Conservation (phyloP, 2,888 invertebrate species). For the Parapristionchus giblindavisi region DNA sequence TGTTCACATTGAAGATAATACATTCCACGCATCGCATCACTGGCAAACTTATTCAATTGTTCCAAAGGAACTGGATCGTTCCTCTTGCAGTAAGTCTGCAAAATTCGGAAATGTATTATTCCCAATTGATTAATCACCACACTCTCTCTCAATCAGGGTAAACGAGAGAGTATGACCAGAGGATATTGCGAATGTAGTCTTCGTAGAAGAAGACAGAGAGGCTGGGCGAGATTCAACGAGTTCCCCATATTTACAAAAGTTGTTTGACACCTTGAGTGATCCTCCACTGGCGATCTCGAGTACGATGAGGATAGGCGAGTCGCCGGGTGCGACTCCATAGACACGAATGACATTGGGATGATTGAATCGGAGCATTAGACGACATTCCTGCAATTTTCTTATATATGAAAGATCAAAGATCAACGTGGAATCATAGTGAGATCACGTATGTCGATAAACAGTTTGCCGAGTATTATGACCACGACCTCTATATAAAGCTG, state of each 20-base stretch:
- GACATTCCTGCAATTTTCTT: background rate
- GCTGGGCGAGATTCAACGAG: no score
- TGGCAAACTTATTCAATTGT: slow-evolving; percentile 15
- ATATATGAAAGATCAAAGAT: background rate
- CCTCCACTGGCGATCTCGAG: slow-evolving; percentile 30
- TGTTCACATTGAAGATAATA: slow-evolving; percentile 20
- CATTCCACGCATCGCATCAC: slow-evolving; percentile 27
- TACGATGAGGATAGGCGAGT: slow-evolving; percentile 31
- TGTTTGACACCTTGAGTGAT: slow-evolving; percentile 35
- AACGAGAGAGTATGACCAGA: no score
- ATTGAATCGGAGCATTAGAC: slow-evolving; percentile 32
- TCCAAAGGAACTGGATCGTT: slow-evolving; percentile 30
- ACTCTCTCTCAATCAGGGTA: no score
- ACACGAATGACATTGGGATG: slow-evolving; percentile 33
- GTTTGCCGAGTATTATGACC: no score
- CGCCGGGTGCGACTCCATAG: slow-evolving; percentile 22
- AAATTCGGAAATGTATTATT: slow-evolving; percentile 6
- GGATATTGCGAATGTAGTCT: no score
- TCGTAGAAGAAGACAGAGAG: no score
- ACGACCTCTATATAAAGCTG: no score
- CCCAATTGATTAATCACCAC: no score
- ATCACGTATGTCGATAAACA: no score
- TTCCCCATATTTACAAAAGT: no score
- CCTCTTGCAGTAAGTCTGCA: slow-evolving; percentile 32
- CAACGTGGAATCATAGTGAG: background rate